A percentile compares a stretch with the other conserved stretches of the same genome.
Conservation (phyloP, 2,113 vertebrate genomes). For the Pteruthius melanotis region DNA sequence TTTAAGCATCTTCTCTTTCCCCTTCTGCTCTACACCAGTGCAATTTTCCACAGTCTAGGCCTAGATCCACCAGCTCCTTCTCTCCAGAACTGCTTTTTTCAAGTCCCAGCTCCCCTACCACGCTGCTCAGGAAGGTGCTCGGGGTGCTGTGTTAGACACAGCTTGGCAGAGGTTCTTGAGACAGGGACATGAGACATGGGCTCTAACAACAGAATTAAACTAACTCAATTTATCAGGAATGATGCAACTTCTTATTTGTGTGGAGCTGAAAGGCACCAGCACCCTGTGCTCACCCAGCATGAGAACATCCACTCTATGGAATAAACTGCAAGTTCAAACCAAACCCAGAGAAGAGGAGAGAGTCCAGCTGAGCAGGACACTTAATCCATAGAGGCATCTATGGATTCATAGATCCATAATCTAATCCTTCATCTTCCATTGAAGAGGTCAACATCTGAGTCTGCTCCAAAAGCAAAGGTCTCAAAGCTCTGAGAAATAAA, state of each 20-base stretch:
- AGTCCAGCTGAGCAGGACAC: neutral
- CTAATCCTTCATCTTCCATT: neutral
- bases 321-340: neutral
- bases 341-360: neutral
- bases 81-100: neutral
- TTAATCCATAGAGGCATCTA: neutral
- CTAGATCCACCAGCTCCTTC: neutral
- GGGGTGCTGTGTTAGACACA: accelerated
- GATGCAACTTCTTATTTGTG: neutral
- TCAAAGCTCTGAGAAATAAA: neutral
- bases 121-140: neutral
- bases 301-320: neutral
- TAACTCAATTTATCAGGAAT: neutral
- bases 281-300: neutral
- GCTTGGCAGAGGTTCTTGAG: neutral
- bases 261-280: neutral
- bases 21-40: neutral
- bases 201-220: neutral
- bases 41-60: neutral
- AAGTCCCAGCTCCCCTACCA: neutral
- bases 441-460: neutral
- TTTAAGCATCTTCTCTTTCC: neutral
- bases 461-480: neutral
- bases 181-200: neutral
- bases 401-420: too few species aligned